A percentile compares a stretch with the other conserved stretches of the same genome.
Evolutionary conservation across 2,888 invertebrate genomes (phyloP).

Genomic region (Drosophila neotestacea): DNA sequence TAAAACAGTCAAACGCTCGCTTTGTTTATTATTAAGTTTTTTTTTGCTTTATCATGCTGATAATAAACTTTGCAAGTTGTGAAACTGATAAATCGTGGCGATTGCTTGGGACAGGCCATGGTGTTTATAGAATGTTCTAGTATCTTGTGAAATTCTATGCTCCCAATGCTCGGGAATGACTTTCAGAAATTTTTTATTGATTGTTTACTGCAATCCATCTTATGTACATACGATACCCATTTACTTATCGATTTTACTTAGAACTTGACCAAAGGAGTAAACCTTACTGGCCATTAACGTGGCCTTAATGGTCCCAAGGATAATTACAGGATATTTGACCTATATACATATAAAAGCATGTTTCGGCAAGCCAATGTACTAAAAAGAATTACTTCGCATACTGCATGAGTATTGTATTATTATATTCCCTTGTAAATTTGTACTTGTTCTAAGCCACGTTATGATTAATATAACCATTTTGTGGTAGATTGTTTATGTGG

Average conservation of each 20-base stretch:
- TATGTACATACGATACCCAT: background rate
- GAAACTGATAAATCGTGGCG: constrained; percentile 52
- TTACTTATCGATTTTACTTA: background rate
- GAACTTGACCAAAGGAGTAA: background rate
- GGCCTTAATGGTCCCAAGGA: constrained; percentile 3
- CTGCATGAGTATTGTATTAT: no score
- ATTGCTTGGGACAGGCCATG: constrained; percentile 19
- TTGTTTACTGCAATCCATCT: background rate
- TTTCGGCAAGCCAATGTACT: background rate
- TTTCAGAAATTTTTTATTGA: constrained; percentile 2
- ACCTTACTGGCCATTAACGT: background rate
- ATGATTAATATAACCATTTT: constrained; percentile 4
- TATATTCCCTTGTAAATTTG: no score
- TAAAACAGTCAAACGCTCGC: constrained; percentile 6
- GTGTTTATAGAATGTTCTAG: constrained; percentile 35
- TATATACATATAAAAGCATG: background rate
- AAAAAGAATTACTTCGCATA: background rate
- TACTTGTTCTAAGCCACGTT: no score
- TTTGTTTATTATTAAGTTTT: constrained; percentile 35
- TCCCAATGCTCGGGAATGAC: constrained; percentile 1
- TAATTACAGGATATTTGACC: constrained; percentile 20
- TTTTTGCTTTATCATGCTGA: constrained; percentile 64
- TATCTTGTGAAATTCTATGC: constrained; percentile 25
- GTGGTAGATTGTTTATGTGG: background rate
- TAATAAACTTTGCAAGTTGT: constrained; percentile 43